Evolutionary conservation across 2,797 vertebrate species (phyloP), one percentile per base, ranked within the genome.

Genomic region (Parauchenoglanis punctatus): DNA sequence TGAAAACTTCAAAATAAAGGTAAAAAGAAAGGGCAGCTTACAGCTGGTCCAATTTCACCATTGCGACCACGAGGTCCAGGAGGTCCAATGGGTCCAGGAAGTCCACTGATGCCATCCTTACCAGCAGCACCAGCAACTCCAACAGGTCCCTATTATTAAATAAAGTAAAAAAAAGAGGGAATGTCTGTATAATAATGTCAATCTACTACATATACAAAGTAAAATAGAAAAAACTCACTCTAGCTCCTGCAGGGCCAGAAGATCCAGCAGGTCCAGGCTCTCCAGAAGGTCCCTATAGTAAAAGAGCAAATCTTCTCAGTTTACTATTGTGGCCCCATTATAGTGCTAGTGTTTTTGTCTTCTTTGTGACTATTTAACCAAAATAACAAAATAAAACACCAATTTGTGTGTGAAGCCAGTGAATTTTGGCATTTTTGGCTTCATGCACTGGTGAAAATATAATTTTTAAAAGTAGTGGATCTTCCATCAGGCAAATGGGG

Each of bases 41-140:
- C 97, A 92, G 94, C 94, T 8, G 98, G 98, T 92, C 98, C 98
- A 85, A 96, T 95, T 68, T 99, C 98, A 56, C 98, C 98, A 92
- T 94, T 97, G 91, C 98, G 98, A 93, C 98, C 98, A 49, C 98
- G 98, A 91, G 98, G 97, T 92, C 98, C 98, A 73, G 98, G 96
- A 88, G 98, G 98, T 23, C 98, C 98, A n/a, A 97, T 97, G 86
- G 98, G 98, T 91, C 98, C 98, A 0, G 98, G 97, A 85, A 98
- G 95, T 85, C 98, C 98, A 3, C 94, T 96, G 94, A 97, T 95
- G 91, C 98, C 98, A 0, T 99, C 98, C 93, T 99, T 99, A 93
- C 98, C 98, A 73, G 97, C 0, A 89, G 97, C 0, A 82, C 98
- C 98, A 91, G 97, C 88, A 88, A 96, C 93, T 92, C 98, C 98